phyloP scores from a whole-genome alignment of 2,797 vertebrate species.

The Poliocrania exsul region DNA sequence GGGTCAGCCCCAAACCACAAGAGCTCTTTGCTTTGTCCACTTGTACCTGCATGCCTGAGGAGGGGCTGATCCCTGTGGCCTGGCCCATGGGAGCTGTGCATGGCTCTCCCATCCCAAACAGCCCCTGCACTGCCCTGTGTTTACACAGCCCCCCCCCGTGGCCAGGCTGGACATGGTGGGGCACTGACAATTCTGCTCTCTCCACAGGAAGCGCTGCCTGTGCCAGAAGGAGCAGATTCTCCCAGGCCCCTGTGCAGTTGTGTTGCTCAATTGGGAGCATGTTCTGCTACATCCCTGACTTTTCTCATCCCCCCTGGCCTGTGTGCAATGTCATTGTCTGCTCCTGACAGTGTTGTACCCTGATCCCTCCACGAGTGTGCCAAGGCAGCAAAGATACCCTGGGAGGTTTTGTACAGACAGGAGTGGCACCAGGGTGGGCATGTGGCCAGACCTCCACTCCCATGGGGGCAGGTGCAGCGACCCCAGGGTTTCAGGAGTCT shows the following conservation, averaged over 20 bases:
- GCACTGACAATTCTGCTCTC: background rate
- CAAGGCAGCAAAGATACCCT: background rate
- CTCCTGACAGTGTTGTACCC: background rate
- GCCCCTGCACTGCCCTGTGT: background rate
- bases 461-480: background rate
- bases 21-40: conserved; percentile 48
- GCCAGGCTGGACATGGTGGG: background rate
- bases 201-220: background rate
- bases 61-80: background rate
- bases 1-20: conserved; percentile 26
- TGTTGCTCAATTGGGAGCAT: background rate
- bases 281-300: background rate
- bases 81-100: background rate
- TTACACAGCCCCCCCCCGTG: background rate
- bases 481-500: background rate
- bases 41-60: conserved; percentile 29
- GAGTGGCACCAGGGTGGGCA: background rate
- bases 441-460: background rate
- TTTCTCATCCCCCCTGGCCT: background rate
- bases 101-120: background rate
- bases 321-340: background rate
- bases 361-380: background rate
- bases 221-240: rapidly evolving
- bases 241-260: background rate
- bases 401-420: background rate